These are phyloP conservation scores for Sebastes baramenuke DNA, from an alignment of 2,797 vertebrate species.

Conservation along the genomic window DNA sequence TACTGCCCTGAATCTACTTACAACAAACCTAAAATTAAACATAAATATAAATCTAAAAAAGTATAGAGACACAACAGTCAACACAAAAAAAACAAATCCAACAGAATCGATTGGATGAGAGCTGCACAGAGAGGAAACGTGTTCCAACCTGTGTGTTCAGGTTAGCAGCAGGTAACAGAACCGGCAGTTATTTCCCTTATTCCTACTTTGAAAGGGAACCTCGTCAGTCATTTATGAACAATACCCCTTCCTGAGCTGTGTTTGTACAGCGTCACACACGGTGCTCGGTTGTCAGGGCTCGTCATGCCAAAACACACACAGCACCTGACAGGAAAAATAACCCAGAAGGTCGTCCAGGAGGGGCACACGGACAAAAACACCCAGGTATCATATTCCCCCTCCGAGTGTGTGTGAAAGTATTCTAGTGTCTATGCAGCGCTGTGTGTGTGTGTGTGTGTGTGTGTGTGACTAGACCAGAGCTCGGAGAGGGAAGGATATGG, in stretches of 20 bases:
- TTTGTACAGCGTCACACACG: background rate
- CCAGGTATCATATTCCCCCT: background rate
- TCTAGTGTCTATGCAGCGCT: background rate
- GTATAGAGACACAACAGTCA: background rate
- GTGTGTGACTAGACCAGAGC: slow-evolving; percentile 71
- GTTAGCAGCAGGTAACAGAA: background rate
- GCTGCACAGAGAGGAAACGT: background rate
- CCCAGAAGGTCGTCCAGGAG: background rate
- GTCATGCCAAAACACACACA: background rate
- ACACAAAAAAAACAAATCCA: background rate
- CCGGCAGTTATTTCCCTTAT: slow-evolving; percentile 1
- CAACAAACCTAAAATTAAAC: background rate
- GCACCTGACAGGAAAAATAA: background rate
- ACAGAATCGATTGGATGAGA: background rate
- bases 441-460: background rate
- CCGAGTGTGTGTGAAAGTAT: background rate
- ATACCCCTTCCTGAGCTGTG: background rate
- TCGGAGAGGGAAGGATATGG: slow-evolving; percentile 86
- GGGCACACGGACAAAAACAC: background rate
- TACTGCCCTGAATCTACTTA: background rate
- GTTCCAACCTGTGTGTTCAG: background rate
- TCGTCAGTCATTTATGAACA: background rate
- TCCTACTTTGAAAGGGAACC: background rate
- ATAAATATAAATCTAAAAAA: slow-evolving; percentile 32
- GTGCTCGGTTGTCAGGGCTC: background rate